Base-by-base conservation (phyloP, 2,797 vertebrate genomes). In the Gorsachius magnificus region DNA sequence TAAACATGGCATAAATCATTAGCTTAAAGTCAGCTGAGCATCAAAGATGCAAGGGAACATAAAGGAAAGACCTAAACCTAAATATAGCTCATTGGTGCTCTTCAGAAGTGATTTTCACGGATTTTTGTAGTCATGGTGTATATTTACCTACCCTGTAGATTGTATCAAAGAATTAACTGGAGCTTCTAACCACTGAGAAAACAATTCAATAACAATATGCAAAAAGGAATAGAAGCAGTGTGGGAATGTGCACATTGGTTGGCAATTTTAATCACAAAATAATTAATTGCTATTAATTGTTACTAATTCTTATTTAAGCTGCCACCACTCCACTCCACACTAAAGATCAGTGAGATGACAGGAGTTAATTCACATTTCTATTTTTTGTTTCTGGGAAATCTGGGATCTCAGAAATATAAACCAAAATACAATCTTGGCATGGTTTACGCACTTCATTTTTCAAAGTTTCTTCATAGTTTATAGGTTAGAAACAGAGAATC, bases 201-300 rank as follows among this genome's bases (percentile, higher is more conserved):
- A 54, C 5, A 79, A 35, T 12, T 11, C 4, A 72, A 16, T 33
- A 24, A 26, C 0, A 1, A 19, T 10, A 36, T 1, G 41, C 11
- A 45, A 36, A 76, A 63, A 79, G 45, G n/a, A 77, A 63, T 1
- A 29, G 21, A 46, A 69, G 13, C 29, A 77, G 4, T 4, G 1
- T 26, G 16, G 31, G 38, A 31, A 76, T 3, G 5, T 22, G 31
- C 8, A 51, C 7, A 11, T 26, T 74, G 57, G 19, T 1, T 29
- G 20, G 41, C 16, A 57, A 25, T 72, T 70, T 60, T 13, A 86
- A 48, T 54, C 3, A 56, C 16, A 14, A 70, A 72, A 70, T 0
- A 90, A 64, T 41, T 24, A 68, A 53, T 19, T 50, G 10, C 21
- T 65, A 31, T 31, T 77, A 74, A 31, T 66, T 69, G 19, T 31